These are phyloP conservation scores for Hemithea aestivaria DNA, from an alignment of 2,888 invertebrate species.

Conservation along the genomic window DNA sequence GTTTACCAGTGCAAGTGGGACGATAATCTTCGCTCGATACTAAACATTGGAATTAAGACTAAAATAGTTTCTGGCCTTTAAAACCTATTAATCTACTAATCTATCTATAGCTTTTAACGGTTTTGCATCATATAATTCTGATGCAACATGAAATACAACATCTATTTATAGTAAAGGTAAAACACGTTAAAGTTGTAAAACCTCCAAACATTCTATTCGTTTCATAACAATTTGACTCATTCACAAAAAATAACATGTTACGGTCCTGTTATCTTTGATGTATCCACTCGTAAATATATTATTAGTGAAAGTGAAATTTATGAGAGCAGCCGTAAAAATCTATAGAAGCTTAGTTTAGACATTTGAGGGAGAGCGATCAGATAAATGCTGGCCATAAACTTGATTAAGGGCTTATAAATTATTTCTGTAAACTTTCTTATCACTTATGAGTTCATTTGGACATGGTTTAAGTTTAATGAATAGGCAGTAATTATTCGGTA, in stretches of 20 bases:
- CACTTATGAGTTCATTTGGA: slow-evolving; percentile 38
- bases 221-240: slow-evolving; percentile 23
- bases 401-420: slow-evolving; percentile 65
- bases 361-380: slow-evolving; percentile 44
- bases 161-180: too few relatives aligned
- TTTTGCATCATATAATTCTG: too few relatives aligned
- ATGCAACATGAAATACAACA: too few relatives aligned
- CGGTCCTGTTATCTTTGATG: slow-evolving; percentile 19
- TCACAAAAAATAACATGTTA: slow-evolving; percentile 19
- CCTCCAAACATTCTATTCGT: slow-evolving; percentile 18
- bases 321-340: slow-evolving; percentile 41
- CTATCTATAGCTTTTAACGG: too few relatives aligned
- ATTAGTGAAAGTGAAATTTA: slow-evolving; percentile 56
- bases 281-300: slow-evolving; percentile 29
- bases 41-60: too few relatives aligned
- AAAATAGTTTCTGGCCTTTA: too few relatives aligned
- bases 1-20: too few relatives aligned
- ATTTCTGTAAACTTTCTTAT: slow-evolving; percentile 57
- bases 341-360: slow-evolving; percentile 37
- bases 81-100: too few relatives aligned
- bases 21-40: too few relatives aligned
- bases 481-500: slow-evolving; percentile 38
- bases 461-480: slow-evolving; percentile 35
- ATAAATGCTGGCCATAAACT: slow-evolving; percentile 47
- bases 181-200: too few relatives aligned